Conservation (phyloP, 2,113 vertebrate species). For the Rattus norvegicus region GRCr8 NC_086036.1:20835501-20836000, state of each 20-base stretch:
- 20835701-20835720: neutral
- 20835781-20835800: neutral
- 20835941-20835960: neutral
- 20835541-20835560: neutral
- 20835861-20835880: neutral
- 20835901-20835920: rapidly evolving
- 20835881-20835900: neutral
- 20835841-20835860: neutral
- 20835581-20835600: constrained; percentile 14
- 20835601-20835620: neutral
- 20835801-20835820: neutral
- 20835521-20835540: constrained; percentile 14
- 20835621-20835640: neutral
- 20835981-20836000: neutral
- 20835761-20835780: neutral
- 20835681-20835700: neutral
- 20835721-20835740: neutral
- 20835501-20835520: constrained; percentile 32
- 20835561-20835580: neutral
- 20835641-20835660: neutral
- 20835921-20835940: neutral
- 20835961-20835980: neutral
- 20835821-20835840: neutral
- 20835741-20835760: neutral
- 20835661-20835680: neutral